Percentiles rank a stretch among this genome's conserved stretches.
phyloP scores from a whole-genome alignment of 2,113 vertebrate species.

The Geothlypis trichas region DNA sequence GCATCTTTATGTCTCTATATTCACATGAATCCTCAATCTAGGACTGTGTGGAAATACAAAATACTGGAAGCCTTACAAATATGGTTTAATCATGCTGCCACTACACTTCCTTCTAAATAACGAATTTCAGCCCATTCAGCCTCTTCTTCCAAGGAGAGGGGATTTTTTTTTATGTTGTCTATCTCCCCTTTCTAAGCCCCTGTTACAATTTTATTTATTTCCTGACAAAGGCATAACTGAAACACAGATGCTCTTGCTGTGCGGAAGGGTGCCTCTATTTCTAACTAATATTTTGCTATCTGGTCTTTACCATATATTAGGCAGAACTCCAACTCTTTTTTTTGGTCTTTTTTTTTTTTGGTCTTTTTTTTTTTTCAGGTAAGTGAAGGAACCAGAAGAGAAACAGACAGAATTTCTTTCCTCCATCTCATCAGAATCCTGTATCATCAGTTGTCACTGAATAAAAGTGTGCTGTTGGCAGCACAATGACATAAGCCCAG shows the following conservation, averaged over 20 bases:
- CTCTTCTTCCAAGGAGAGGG: background rate
- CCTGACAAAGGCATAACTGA: background rate
- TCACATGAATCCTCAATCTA: background rate
- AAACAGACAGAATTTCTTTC: background rate
- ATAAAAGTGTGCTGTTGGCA: background rate
- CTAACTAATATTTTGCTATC: background rate
- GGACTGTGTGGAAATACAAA: background rate
- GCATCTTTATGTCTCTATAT: background rate
- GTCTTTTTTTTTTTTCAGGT: too few species aligned
- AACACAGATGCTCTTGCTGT: background rate
- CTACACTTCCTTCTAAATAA: background rate
- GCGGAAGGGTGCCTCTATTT: background rate
- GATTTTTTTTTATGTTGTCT: background rate
- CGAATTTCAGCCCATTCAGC: background rate
- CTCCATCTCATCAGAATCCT: background rate
- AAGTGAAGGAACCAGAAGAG: background rate
- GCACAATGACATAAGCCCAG: background rate
- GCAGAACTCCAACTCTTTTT: background rate
- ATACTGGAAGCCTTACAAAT: background rate
- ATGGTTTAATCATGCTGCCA: background rate
- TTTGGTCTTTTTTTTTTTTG: too few species aligned
- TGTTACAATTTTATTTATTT: background rate
- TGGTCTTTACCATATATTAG: background rate
- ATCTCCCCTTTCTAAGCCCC: background rate
- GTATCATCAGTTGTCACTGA: background rate